These are phyloP conservation scores for Hemitrygon akajei DNA, from an alignment of 2,797 vertebrate genomes.

Conservation along the genomic window DNA sequence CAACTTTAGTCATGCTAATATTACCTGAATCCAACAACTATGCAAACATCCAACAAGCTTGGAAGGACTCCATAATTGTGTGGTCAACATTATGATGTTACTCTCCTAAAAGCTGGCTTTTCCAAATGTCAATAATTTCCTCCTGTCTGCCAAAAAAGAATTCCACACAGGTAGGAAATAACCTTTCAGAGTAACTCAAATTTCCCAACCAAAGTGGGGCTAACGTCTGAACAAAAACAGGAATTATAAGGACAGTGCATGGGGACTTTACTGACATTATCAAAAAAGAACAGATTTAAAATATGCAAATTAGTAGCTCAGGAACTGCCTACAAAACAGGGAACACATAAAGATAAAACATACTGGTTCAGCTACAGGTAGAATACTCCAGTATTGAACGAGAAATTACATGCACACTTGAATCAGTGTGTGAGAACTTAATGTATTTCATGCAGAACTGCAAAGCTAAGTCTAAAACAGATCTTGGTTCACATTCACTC, in stretches of 20 bases:
- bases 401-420: no score
- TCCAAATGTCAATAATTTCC: neutral
- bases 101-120: neutral
- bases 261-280: neutral
- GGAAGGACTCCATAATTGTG: no score
- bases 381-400: neutral
- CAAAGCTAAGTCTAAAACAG: neutral
- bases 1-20: neutral
- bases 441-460: neutral
- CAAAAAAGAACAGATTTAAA: neutral
- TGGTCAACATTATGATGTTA: neutral
- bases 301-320: neutral
- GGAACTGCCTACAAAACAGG: neutral
- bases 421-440: neutral
- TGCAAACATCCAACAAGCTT: neutral
- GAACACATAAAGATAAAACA: neutral
- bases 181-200: constrained; percentile 10
- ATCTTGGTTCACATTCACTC: neutral
- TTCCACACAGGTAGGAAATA: neutral
- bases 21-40: neutral
- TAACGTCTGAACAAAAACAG: neutral
- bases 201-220: neutral
- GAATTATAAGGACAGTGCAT: neutral
- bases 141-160: neutral
- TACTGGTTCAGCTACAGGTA: neutral